These are phyloP conservation scores for Mormoops blainvillei DNA, from an alignment of 2,113 vertebrate genomes.

Conservation along the genomic window DNA sequence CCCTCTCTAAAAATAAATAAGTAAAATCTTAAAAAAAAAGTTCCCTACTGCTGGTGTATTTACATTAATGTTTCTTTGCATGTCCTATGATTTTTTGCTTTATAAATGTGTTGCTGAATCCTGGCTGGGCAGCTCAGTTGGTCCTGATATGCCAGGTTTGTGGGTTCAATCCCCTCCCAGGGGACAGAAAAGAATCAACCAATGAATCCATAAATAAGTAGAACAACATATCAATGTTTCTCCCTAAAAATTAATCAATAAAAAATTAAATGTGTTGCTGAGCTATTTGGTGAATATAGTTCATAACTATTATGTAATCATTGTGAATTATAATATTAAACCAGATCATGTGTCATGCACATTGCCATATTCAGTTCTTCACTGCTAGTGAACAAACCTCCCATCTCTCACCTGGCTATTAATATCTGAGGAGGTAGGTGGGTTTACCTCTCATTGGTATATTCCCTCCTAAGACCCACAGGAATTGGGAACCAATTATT, in stretches of 20 bases:
- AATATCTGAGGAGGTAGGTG: not conserved
- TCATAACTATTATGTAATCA: not conserved
- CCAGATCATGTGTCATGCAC: not conserved
- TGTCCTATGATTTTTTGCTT: not conserved
- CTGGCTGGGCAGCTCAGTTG: too few relatives aligned
- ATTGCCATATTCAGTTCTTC: not conserved
- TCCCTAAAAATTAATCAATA: too few relatives aligned
- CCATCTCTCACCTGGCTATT: not conserved
- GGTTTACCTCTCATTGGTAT: not conserved
- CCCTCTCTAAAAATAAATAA: too few relatives aligned
- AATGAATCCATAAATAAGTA: too few relatives aligned
- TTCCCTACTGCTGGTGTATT: not conserved
- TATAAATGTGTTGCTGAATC: too few relatives aligned
- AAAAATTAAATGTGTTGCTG: not conserved
- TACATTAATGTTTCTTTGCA: not conserved
- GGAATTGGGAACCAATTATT: not conserved
- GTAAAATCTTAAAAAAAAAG: too few relatives aligned
- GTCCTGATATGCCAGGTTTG: too few relatives aligned
- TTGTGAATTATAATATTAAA: not conserved
- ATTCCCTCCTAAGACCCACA: not conserved
- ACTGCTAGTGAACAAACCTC: not conserved
- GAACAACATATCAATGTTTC: too few relatives aligned
- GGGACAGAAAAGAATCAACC: too few relatives aligned
- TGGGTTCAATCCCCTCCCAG: too few relatives aligned
- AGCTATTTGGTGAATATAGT: not conserved